Evolutionary conservation across 2,797 vertebrate genomes (phyloP).

Genomic region (Emydoidea blandingii): DNA sequence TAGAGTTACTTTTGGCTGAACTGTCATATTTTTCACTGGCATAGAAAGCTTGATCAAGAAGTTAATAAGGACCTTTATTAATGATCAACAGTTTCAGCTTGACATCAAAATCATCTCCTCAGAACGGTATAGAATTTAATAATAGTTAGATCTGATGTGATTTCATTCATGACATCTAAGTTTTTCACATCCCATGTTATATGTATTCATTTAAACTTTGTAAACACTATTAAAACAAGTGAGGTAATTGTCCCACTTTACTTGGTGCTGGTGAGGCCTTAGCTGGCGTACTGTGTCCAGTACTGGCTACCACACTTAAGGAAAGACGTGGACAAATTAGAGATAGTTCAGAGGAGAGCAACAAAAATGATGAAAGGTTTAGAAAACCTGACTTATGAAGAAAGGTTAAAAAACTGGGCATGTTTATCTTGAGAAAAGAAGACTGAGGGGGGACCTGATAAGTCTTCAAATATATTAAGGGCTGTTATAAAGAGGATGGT

Average conservation of each 20-base stretch:
- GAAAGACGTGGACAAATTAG: background rate
- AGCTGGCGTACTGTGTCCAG: background rate
- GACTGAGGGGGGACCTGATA: background rate
- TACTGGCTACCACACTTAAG: background rate
- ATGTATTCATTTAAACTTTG: background rate
- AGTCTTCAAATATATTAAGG: background rate
- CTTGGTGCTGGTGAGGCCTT: background rate
- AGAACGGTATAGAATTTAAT: background rate
- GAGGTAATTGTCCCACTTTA: background rate
- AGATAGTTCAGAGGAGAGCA: background rate
- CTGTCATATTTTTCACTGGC: slow-evolving; percentile 19
- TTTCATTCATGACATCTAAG: background rate
- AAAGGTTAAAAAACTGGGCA: background rate
- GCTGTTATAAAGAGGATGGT: background rate
- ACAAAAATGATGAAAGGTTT: background rate
- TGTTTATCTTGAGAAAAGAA: background rate
- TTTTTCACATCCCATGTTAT: background rate
- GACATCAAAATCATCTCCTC: slow-evolving; percentile 26
- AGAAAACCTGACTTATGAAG: background rate
- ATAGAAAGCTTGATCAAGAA: background rate
- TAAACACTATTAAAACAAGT: background rate
- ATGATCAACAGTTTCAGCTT: background rate
- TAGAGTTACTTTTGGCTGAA: background rate
- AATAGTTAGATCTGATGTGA: background rate
- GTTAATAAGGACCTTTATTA: slow-evolving; percentile 25